Evolutionary conservation across 2,113 vertebrate genomes (phyloP).

Genomic region (Caracal caracal): DNA sequence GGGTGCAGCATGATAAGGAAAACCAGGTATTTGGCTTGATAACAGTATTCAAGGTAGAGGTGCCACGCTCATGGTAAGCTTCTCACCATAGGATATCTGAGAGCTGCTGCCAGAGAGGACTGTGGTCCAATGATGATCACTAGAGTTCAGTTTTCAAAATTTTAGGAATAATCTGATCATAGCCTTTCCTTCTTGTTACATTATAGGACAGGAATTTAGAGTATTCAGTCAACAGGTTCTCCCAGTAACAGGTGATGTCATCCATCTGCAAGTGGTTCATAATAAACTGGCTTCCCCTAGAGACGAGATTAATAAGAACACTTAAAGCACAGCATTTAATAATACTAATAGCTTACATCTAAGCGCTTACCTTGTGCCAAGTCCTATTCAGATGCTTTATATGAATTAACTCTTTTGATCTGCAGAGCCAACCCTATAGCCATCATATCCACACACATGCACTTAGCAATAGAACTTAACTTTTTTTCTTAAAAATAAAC

Average conservation of each 20-base stretch:
- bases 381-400: neutral
- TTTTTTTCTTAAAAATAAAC: constrained; percentile 37
- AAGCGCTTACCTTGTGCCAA: neutral
- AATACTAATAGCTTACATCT: neutral
- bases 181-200: constrained; percentile 88
- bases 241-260: constrained; percentile 96
- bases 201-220: constrained; percentile 91
- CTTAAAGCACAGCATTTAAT: constrained; percentile 33
- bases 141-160: constrained; percentile 91
- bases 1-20: constrained; percentile 59
- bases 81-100: neutral
- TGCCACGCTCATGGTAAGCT: constrained; percentile 13
- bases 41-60: neutral
- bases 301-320: constrained; percentile 68
- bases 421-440: neutral
- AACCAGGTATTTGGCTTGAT: constrained; percentile 40
- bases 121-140: neutral
- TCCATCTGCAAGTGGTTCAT: constrained; percentile 92
- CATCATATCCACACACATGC: neutral
- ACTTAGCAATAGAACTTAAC: constrained; percentile 17
- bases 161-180: constrained; percentile 87
- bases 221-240: constrained; percentile 92
- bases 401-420: constrained; percentile 4
- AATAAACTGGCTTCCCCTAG: constrained; percentile 94
- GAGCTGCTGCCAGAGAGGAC: neutral